A percentile compares a stretch with the other conserved stretches of the same genome.
phyloP scores from a whole-genome alignment of 2,888 invertebrate species.

The Torymus tubicola region DNA sequence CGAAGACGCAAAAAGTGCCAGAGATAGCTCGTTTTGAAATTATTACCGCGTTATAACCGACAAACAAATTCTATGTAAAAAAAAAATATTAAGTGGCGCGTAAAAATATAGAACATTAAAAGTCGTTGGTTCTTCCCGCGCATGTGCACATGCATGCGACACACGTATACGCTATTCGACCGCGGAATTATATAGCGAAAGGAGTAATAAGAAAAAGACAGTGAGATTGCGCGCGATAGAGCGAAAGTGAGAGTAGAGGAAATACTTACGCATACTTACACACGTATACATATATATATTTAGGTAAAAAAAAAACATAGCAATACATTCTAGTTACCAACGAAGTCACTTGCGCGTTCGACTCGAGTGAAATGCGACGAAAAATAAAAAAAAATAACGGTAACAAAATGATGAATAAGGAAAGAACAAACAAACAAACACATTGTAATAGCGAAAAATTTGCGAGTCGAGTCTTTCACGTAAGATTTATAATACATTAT shows the following conservation, averaged over 20 bases:
- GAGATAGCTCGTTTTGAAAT: too few species aligned
- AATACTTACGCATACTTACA: conserved; percentile 61
- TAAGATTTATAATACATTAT: conserved; percentile 53
- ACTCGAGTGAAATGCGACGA: conserved; percentile 56
- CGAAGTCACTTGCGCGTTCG: conserved; percentile 62
- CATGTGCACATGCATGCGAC: too few species aligned
- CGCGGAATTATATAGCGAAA: neutral
- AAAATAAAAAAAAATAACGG: too few species aligned
- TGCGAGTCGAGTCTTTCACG: conserved; percentile 49
- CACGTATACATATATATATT: conserved; percentile 61
- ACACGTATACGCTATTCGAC: too few species aligned
- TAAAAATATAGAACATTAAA: neutral
- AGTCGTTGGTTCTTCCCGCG: neutral
- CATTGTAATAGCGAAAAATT: conserved; percentile 5
- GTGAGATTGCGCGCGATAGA: conserved; percentile 19
- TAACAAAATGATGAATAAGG: too few species aligned
- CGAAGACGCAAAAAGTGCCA: too few species aligned
- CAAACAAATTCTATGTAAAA: neutral
- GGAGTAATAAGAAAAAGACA: neutral
- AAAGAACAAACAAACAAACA: too few species aligned
- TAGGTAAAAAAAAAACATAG: conserved; percentile 28
- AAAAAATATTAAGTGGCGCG: neutral
- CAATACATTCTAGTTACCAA: conserved; percentile 64
- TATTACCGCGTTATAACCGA: neutral
- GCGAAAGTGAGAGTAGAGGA: conserved; percentile 9